phyloP scores from a whole-genome alignment of 1,140 invertebrate genomes.

The Orius insidiosus region DNA sequence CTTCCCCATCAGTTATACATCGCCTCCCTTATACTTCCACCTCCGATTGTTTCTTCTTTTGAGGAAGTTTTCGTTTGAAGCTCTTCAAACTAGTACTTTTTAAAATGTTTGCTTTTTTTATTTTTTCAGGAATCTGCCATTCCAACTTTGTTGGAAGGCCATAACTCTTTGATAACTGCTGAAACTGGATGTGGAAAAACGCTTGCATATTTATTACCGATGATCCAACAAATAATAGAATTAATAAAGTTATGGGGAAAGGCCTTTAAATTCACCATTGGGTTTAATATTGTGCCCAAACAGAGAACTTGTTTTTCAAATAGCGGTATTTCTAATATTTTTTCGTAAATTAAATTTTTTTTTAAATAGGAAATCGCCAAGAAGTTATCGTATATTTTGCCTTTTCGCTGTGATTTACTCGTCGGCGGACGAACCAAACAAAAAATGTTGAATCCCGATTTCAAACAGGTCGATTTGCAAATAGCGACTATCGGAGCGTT shows the following conservation, averaged over 20 bases:
- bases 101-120: too few species aligned
- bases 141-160: constrained; percentile 36
- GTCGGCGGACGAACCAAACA: constrained; percentile 56
- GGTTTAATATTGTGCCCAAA: constrained; percentile 67
- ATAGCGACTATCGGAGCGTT: constrained; percentile 59
- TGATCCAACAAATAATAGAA: constrained; percentile 50
- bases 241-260: constrained; percentile 28
- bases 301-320: constrained; percentile 55
- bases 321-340: constrained; percentile 31
- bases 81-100: too few species aligned
- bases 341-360: constrained; percentile 19
- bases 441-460: constrained; percentile 43
- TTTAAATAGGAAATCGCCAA: constrained; percentile 37
- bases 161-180: constrained; percentile 60
- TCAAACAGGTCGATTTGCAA: constrained; percentile 54
- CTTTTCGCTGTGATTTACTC: constrained; percentile 43
- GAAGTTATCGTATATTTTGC: constrained; percentile 34
- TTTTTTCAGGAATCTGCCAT: constrained; percentile 27
- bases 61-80: too few species aligned
- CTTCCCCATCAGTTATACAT: too few species aligned
- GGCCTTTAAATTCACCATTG: constrained; percentile 35
- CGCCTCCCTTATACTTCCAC: too few species aligned
- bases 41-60: too few species aligned
- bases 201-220: constrained; percentile 66
- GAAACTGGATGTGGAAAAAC: constrained; percentile 97